phyloP scores from a whole-genome alignment of 2,113 vertebrate genomes.

The Oncorhynchus tshawytscha region DNA sequence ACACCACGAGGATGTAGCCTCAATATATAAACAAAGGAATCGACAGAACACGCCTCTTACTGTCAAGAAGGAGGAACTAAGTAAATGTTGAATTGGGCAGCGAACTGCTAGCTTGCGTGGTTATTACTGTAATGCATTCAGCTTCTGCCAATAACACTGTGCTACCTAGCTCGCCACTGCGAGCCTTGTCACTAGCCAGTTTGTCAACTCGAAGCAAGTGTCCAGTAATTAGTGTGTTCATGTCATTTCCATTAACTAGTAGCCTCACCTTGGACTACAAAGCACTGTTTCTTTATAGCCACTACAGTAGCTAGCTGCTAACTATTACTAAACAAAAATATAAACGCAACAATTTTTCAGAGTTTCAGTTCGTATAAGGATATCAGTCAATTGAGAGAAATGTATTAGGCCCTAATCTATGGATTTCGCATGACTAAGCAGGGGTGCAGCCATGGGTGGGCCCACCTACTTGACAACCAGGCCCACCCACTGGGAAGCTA shows the following conservation, averaged over 20 bases:
- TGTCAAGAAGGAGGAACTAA: constrained; percentile 6
- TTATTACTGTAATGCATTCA: background rate
- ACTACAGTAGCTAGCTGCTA: background rate
- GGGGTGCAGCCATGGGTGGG: too few relatives aligned
- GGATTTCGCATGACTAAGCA: too few relatives aligned
- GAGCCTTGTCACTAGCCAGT: background rate
- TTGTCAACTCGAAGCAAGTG: background rate
- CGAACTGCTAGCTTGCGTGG: too few relatives aligned
- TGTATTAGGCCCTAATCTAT: too few relatives aligned
- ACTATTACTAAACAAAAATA: background rate
- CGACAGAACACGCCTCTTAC: background rate
- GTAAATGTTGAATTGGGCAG: background rate
- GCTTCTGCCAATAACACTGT: background rate
- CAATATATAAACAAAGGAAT: background rate
- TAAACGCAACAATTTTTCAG: too few relatives aligned
- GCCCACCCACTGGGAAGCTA: too few relatives aligned
- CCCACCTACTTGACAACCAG: too few relatives aligned
- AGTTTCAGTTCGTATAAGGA: too few relatives aligned
- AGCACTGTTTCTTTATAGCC: background rate
- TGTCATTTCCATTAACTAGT: background rate
- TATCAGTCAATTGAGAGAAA: too few relatives aligned
- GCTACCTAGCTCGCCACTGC: background rate
- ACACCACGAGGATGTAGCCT: background rate
- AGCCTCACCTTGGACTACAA: background rate
- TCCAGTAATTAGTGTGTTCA: background rate